Percentiles rank a stretch among this genome's conserved stretches.
Conservation (phyloP, 2,113 vertebrate genomes). For the Callionymus lyra region DNA sequence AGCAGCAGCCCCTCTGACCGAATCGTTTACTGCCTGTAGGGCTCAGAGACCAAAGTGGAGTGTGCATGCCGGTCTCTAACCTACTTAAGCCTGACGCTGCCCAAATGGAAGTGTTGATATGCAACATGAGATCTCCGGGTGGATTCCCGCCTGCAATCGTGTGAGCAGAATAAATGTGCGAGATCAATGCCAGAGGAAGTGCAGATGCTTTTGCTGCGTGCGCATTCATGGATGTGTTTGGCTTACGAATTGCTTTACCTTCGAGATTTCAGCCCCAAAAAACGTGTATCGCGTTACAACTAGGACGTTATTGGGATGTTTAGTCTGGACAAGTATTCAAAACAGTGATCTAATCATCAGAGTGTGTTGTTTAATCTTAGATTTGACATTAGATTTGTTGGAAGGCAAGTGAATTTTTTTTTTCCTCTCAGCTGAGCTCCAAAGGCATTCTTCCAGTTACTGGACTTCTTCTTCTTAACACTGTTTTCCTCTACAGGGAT, state of each 20-base stretch:
- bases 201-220: slow-evolving; percentile 13
- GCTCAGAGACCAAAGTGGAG: slow-evolving; percentile 44
- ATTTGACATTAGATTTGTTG: not conserved
- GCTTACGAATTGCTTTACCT: not conserved
- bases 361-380: too few species aligned
- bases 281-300: slow-evolving; percentile 8
- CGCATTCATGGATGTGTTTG: slow-evolving; percentile 3
- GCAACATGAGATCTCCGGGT: slow-evolving; percentile 58
- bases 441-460: slow-evolving; percentile 35
- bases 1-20: slow-evolving; percentile 54
- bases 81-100: slow-evolving; percentile 51
- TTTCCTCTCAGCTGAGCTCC: slow-evolving; percentile 33
- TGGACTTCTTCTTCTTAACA: slow-evolving; percentile 42
- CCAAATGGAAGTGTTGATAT: slow-evolving; percentile 61
- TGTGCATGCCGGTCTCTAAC: slow-evolving; percentile 53
- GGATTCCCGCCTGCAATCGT: slow-evolving; percentile 53
- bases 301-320: slow-evolving; percentile 5
- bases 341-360: slow-evolving; percentile 4
- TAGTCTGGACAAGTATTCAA: not conserved
- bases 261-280: not conserved
- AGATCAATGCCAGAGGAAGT: slow-evolving; percentile 44
- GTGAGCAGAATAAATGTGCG: slow-evolving; percentile 53
- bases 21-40: slow-evolving; percentile 55
- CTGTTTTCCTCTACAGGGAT: slow-evolving; percentile 45
- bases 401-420: slow-evolving; percentile 10